Evolutionary conservation across 2,888 invertebrate genomes (phyloP).

Genomic region (Neoascia interrupta): DNA sequence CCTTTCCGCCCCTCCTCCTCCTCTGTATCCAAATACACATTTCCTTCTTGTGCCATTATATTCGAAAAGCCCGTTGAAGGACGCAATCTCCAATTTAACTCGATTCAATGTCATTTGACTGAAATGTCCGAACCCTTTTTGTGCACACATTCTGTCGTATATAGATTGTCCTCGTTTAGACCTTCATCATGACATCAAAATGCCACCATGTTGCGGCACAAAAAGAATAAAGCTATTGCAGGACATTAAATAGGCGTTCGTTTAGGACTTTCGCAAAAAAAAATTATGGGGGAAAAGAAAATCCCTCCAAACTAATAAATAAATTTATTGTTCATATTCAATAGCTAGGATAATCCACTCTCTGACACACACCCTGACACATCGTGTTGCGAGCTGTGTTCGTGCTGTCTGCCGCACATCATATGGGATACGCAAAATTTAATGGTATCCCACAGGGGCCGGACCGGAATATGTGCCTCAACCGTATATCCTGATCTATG

Average conservation of each 20-base stretch:
- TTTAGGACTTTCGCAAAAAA: background rate
- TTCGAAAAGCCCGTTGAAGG: constrained; percentile 16
- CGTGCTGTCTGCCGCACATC: background rate
- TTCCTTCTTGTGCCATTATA: background rate
- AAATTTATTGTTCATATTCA: constrained; percentile 47
- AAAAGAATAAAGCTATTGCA: constrained; percentile 21
- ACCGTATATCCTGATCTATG: constrained; percentile 45
- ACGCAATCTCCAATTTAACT: constrained; percentile 51
- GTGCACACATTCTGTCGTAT: constrained; percentile 15
- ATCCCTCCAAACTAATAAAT: constrained; percentile 48
- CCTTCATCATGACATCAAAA: constrained; percentile 24
- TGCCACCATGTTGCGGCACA: background rate
- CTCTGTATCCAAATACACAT: constrained; percentile 8
- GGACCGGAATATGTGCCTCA: constrained; percentile 48
- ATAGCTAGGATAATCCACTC: constrained; percentile 35
- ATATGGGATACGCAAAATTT: constrained; percentile 26
- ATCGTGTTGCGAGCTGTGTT: background rate
- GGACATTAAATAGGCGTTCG: constrained; percentile 1
- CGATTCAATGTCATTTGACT: constrained; percentile 55
- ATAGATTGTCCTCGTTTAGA: constrained; percentile 31
- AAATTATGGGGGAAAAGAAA: background rate
- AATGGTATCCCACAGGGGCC: constrained; percentile 9
- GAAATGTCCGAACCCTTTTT: constrained; percentile 49
- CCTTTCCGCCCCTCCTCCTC: background rate
- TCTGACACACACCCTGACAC: constrained; percentile 12